Conservation (phyloP, 2,113 vertebrate species). For the Perca flavescens region DNA sequence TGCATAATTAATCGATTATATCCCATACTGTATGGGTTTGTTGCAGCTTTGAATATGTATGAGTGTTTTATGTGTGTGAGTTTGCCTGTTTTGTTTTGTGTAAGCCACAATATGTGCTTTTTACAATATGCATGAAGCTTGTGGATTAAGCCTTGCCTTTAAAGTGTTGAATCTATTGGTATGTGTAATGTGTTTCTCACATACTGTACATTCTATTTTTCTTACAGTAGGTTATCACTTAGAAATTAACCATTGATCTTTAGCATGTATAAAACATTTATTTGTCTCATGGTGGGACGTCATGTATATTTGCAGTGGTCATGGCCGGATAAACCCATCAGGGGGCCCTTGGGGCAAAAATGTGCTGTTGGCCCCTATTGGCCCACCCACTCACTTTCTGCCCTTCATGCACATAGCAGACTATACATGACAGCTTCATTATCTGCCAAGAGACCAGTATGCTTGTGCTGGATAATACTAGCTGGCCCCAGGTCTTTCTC, state of each 20-base stretch:
- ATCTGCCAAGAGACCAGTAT: neutral
- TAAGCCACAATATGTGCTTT: slow-evolving; percentile 16
- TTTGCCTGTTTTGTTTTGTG: slow-evolving; percentile 10
- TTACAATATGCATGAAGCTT: slow-evolving; percentile 18
- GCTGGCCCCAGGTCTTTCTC: neutral
- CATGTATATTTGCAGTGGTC: slow-evolving; percentile 9
- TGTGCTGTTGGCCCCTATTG: neutral
- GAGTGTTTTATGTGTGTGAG: slow-evolving; percentile 31
- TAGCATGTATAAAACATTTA: slow-evolving; percentile 7
- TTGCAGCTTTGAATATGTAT: slow-evolving; percentile 54
- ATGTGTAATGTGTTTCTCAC: neutral
- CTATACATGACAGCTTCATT: slow-evolving; percentile 6
- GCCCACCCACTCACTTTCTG: neutral
- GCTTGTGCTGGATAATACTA: neutral
- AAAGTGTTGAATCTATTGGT: neutral
- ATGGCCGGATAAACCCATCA: slow-evolving; percentile 3
- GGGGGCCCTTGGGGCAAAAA: neutral
- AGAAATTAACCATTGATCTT: neutral
- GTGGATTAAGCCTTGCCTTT: neutral
- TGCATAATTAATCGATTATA: slow-evolving; percentile 64
- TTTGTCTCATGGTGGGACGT: neutral
- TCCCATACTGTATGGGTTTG: slow-evolving; percentile 30
- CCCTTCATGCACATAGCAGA: neutral
- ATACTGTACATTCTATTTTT: neutral
- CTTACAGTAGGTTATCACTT: neutral